Percentiles rank a stretch among this genome's conserved stretches.
These are phyloP conservation scores for Heliocidaris tuberculata DNA, from an alignment of 35 echinoderm and acorn worm species.

Conservation along the genomic window DNA sequence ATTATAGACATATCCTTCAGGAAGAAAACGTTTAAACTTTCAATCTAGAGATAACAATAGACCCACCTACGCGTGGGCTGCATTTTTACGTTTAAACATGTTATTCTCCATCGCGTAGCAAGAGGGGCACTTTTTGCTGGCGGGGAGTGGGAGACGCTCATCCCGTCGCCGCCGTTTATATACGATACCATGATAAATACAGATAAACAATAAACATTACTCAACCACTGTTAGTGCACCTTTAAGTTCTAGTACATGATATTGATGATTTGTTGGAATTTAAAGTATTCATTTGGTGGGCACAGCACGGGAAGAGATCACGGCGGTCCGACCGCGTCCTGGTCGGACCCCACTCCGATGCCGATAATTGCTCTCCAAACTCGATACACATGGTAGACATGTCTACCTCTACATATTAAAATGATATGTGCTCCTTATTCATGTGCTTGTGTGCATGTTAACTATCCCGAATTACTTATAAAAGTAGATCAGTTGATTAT, in stretches of 20 bases:
- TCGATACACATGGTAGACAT: neutral
- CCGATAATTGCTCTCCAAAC: conserved; percentile 24
- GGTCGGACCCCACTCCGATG: neutral
- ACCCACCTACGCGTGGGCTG: too few species aligned
- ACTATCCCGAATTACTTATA: neutral
- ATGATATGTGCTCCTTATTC: neutral
- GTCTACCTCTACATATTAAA: neutral
- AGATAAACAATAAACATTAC: neutral
- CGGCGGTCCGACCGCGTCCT: neutral
- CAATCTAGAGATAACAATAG: too few species aligned
- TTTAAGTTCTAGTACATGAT: neutral
- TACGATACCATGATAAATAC: too few species aligned
- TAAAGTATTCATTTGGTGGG: neutral
- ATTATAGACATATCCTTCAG: too few species aligned
- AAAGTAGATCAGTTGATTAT: neutral
- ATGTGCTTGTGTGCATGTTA: neutral
- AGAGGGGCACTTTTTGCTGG: too few species aligned
- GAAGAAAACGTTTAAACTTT: too few species aligned
- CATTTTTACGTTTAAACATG: too few species aligned
- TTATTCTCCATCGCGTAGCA: too few species aligned
- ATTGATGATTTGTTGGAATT: conserved; percentile 18
- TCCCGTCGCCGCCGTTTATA: too few species aligned
- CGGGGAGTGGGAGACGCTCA: too few species aligned
- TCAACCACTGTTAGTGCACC: neutral
- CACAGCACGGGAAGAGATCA: neutral